phyloP scores from a whole-genome alignment of 2,113 vertebrate species.

The Anser brachyrhynchus region DNA sequence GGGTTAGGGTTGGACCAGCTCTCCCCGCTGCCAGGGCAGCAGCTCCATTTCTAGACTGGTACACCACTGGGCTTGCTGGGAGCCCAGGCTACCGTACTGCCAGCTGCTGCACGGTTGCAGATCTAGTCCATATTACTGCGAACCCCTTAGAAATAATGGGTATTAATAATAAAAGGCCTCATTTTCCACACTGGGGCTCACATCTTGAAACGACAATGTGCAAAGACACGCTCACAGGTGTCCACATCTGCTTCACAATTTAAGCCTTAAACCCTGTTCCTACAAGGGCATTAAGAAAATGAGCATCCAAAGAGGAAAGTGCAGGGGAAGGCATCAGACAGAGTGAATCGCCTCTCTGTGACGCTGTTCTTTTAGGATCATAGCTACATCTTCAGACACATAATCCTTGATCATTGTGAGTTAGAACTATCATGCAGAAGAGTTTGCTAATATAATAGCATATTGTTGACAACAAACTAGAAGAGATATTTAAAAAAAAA shows the following conservation, averaged over 20 bases:
- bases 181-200: background rate
- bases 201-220: background rate
- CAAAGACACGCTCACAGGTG: background rate
- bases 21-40: background rate
- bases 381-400: constrained; percentile 1
- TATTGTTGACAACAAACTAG: constrained; percentile 65
- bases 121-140: background rate
- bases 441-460: constrained; percentile 52
- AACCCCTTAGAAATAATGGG: background rate
- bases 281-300: background rate
- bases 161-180: background rate
- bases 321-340: constrained; percentile 15
- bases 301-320: constrained; percentile 6
- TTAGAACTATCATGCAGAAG: constrained; percentile 41
- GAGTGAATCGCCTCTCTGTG: constrained; percentile 22
- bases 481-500: background rate
- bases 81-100: background rate
- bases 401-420: constrained; percentile 23
- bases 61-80: background rate
- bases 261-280: background rate
- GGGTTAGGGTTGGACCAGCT: background rate
- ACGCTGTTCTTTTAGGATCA: constrained; percentile 45
- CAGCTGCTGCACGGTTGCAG: background rate
- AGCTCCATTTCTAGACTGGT: background rate
- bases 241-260: constrained; percentile 24